phyloP scores from a whole-genome alignment of 2,797 vertebrate species.

The Ctenopoma kingsleyae region DNA sequence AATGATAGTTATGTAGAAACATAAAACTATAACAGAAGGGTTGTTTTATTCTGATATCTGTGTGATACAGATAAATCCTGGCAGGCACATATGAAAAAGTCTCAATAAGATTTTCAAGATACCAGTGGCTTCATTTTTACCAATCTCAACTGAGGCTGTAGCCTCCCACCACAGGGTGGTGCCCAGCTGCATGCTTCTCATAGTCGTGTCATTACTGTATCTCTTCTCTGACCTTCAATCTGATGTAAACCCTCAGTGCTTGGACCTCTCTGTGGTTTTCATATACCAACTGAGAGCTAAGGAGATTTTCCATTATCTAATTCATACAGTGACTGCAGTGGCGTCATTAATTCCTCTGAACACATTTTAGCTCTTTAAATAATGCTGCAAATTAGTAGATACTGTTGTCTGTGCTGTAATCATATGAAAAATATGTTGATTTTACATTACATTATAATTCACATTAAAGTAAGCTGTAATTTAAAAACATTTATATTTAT shows the following conservation, averaged over 20 bases:
- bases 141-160: not conserved
- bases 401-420: too few species aligned
- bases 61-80: not conserved
- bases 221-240: not conserved
- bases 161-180: slow-evolving; percentile 27
- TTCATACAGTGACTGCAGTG: too few species aligned
- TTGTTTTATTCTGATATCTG: not conserved
- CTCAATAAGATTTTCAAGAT: not conserved
- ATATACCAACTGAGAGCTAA: not conserved
- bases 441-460: too few species aligned
- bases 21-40: not conserved
- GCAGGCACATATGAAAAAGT: too few species aligned
- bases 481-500: too few species aligned
- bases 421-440: too few species aligned
- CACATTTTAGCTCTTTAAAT: too few species aligned
- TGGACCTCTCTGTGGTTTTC: not conserved
- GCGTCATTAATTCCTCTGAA: too few species aligned
- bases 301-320: too few species aligned
- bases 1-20: not conserved
- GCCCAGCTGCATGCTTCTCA: not conserved
- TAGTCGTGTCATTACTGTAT: not conserved
- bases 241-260: not conserved
- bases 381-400: too few species aligned
- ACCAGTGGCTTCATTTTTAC: not conserved
- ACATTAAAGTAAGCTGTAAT: too few species aligned